Conservation (phyloP, 2,797 vertebrate species). For the Myotis pilosus region DNA sequence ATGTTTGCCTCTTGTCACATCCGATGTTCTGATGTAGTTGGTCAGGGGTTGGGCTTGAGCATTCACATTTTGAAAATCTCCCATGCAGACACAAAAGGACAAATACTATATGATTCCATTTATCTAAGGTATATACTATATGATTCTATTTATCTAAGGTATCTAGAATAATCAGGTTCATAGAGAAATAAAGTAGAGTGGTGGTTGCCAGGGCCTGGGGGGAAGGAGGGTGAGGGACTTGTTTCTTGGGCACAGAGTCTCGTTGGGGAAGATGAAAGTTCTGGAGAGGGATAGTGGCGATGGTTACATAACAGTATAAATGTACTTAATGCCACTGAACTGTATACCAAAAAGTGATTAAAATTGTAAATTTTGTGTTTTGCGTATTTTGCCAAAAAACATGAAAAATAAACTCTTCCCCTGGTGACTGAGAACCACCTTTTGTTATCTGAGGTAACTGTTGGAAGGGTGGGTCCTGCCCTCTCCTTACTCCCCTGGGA, state of each 20-base stretch:
- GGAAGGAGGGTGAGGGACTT: not conserved
- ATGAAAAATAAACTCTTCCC: not conserved
- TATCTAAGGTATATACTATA: too few species aligned
- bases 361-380: not conserved
- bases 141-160: not conserved
- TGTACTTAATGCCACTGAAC: not conserved
- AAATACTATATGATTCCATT: not conserved
- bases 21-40: not conserved
- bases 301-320: not conserved
- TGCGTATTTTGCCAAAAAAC: not conserved
- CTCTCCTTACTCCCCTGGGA: not conserved
- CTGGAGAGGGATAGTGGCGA: not conserved
- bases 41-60: not conserved
- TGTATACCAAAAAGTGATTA: not conserved
- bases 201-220: not conserved
- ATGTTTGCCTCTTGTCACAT: not conserved
- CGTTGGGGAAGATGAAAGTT: not conserved
- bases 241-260: not conserved
- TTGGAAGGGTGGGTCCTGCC: not conserved
- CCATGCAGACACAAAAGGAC: not conserved
- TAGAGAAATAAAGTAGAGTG: not conserved
- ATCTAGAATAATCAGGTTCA: not conserved
- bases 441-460: not conserved
- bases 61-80: slow-evolving; percentile 21
- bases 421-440: not conserved